A percentile compares a stretch with the other conserved stretches of the same genome.
Evolutionary conservation across 2,888 invertebrate genomes (phyloP).

Genomic region (Ceratothoa steindachneri): DNA sequence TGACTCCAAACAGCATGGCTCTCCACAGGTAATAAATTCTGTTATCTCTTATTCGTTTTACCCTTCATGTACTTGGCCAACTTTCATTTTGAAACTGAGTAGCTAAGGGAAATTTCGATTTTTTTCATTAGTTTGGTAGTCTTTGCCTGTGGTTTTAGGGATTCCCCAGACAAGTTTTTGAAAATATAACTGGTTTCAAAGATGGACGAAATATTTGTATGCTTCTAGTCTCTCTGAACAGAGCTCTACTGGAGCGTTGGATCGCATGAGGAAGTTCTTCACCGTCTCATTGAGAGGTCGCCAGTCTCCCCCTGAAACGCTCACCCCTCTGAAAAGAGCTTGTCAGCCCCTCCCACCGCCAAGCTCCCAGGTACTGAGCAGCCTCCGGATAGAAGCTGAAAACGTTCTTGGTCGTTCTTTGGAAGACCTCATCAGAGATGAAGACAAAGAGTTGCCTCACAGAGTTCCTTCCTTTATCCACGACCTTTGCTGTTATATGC

Average conservation of each 20-base stretch:
- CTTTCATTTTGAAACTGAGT: too few relatives aligned
- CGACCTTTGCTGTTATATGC: slow-evolving; percentile 36
- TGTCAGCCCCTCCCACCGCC: slow-evolving; percentile 25
- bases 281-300: slow-evolving; percentile 29
- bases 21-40: slow-evolving; percentile 3
- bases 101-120: too few relatives aligned
- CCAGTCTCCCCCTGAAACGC: neutral
- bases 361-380: slow-evolving; percentile 24
- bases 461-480: slow-evolving; percentile 37
- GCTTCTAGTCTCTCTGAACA: neutral
- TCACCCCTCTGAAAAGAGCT: slow-evolving; percentile 23
- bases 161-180: too few relatives aligned
- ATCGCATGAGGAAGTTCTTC: slow-evolving; percentile 26
- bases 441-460: slow-evolving; percentile 18
- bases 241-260: slow-evolving; percentile 14
- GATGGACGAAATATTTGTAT: neutral
- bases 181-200: neutral
- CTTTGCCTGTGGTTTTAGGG: too few relatives aligned
- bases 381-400: slow-evolving; percentile 30
- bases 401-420: slow-evolving; percentile 31
- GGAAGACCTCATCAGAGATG: slow-evolving; percentile 26
- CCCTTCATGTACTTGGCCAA: too few relatives aligned
- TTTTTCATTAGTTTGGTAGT: too few relatives aligned
- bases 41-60: too few relatives aligned
- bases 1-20: neutral